Percentiles rank a stretch among this genome's conserved stretches.
phyloP scores from a whole-genome alignment of 2,797 vertebrate genomes.

The Botia kubotai region DNA sequence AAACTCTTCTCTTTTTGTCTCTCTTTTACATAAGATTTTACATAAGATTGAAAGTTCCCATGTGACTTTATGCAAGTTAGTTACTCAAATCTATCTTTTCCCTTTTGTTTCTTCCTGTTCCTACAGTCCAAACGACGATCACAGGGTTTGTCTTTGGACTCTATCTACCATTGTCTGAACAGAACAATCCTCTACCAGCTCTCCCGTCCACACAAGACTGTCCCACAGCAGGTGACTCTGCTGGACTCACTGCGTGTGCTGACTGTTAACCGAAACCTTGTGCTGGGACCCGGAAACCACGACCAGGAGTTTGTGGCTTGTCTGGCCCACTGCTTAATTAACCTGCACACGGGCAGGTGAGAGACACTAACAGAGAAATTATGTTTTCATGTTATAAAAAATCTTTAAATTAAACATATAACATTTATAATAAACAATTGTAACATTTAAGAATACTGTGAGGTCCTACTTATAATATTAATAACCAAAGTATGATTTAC shows the following conservation, averaged over 20 bases:
- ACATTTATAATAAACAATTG: too few species aligned
- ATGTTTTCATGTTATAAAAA: too few species aligned
- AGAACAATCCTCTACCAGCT: slow-evolving; percentile 97
- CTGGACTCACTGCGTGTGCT: slow-evolving; percentile 92
- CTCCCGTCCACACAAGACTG: slow-evolving; percentile 94
- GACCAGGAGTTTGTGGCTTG: slow-evolving; percentile 98
- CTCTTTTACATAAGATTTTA: background rate
- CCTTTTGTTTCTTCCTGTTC: background rate
- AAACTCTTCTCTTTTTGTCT: slow-evolving; percentile 9
- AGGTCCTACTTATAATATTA: too few species aligned
- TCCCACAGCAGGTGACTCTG: slow-evolving; percentile 95
- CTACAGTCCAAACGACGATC: slow-evolving; percentile 93
- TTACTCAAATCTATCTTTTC: slow-evolving; percentile 17
- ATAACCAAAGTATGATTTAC: too few species aligned
- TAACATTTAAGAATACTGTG: too few species aligned
- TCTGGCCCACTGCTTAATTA: slow-evolving; percentile 95
- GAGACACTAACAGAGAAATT: background rate
- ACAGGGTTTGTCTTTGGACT: slow-evolving; percentile 92
- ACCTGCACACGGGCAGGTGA: slow-evolving; percentile 92
- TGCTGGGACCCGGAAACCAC: slow-evolving; percentile 95
- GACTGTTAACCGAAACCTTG: slow-evolving; percentile 95
- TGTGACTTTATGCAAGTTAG: slow-evolving; percentile 36
- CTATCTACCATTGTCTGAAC: slow-evolving; percentile 97
- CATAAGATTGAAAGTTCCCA: background rate
- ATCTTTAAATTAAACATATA: too few species aligned